Evolutionary conservation across 2,797 vertebrate species (phyloP), one percentile per base, ranked within the genome.

Genomic region (Mastacembelus armatus): DNA sequence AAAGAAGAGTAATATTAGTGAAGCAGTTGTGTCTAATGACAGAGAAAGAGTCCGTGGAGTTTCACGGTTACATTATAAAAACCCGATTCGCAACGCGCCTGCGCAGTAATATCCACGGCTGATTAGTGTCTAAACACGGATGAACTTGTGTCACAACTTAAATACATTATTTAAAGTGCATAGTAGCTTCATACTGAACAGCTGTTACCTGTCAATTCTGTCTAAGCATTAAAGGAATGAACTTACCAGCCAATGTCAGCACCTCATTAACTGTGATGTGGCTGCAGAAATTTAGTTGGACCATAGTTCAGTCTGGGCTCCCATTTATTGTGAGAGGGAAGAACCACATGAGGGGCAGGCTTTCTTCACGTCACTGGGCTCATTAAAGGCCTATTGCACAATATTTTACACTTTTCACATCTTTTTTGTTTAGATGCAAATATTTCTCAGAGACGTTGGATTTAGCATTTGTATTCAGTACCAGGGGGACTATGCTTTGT

Each of bases 241-340:
- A 77, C 77, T 81, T 10, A 88, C 88, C 83, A 16, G n/a, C 0
- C 2, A 44, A 50, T 19, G 59, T 71, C 44, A 66, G 22, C 54
- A 59, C 43, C 7, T 54, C 4, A 16, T 38, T 30, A 5, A 1
- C 7, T 48, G 8, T 44, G 18, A 38, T n/a, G 7, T 0, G 35
- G 39, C 7, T 70, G 12, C 0, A 26, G 67, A 76, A 50, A 39
- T 74, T 68, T 10, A 1, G 19, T 22, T 19, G 36, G 1, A 11
- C 47, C 64, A 74, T 71, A 2, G 0, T 59, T 4, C 9, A 59
- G 4, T 10, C 15, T 38, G 1, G 18, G 24, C 4, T 11, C 10
- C 18, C 5, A 42, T 14, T 63, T 35, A n/a, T 7, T 5, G 29
- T 50, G 4, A 54, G 67, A 65, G 67, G 65, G 32, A 27, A 48